Percentiles rank a stretch among this genome's conserved stretches.
Conservation (phyloP, 2,888 invertebrate species). For the Drosophila trichaetosa region DNA sequence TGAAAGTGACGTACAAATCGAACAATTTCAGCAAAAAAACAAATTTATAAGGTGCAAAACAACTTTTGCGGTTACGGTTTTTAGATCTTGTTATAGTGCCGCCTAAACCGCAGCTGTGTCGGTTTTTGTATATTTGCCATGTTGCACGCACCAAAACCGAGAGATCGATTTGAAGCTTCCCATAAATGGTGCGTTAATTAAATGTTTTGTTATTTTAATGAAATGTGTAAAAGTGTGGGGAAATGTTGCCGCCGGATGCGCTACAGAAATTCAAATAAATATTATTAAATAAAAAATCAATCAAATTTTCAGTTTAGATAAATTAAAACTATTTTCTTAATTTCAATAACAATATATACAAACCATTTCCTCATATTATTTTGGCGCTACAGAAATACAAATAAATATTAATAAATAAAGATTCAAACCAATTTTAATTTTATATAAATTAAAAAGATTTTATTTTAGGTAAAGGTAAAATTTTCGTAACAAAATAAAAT, state of each 20-base stretch:
- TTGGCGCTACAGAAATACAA: not conserved
- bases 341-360: not conserved
- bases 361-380: not conserved
- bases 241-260: constrained; percentile 1
- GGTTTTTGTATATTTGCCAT: constrained; percentile 18
- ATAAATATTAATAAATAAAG: not conserved
- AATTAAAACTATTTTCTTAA: not conserved
- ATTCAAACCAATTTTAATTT: not conserved
- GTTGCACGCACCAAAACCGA: constrained; percentile 61
- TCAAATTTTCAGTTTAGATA: not conserved
- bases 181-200: constrained; percentile 69
- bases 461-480: not conserved
- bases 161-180: constrained; percentile 42
- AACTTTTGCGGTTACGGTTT: constrained; percentile 66
- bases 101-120: constrained; percentile 62
- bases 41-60: constrained; percentile 47
- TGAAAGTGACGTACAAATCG: constrained; percentile 46
- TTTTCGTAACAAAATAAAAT: not conserved
- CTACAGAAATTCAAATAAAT: constrained; percentile 2
- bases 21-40: constrained; percentile 38
- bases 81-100: constrained; percentile 34
- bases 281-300: not conserved
- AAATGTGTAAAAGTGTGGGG: constrained; percentile 16
- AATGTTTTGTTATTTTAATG: constrained; percentile 58
- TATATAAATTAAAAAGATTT: not conserved